Evolutionary conservation across 2,888 invertebrate species (phyloP), one percentile per base, ranked within the genome.

Genomic region (Lochmaea capreae): DNA sequence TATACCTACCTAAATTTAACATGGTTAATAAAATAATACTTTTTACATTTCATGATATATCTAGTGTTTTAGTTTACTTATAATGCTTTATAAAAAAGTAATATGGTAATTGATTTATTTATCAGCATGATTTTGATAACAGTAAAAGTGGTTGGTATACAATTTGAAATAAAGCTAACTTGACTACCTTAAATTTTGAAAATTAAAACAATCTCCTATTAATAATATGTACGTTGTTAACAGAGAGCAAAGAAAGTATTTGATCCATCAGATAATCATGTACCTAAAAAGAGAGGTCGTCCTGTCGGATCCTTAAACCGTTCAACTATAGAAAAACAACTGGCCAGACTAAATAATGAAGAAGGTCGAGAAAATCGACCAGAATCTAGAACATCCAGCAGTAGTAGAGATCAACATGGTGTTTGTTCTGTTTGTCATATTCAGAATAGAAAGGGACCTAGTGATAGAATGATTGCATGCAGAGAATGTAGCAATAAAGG

Each of bases 191-290:
- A 49, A n/a, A n/a, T n/a, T n/a, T n/a, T n/a, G n/a, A n/a, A 14
- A 14, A 14, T 5, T 49, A 5, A 49, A 12, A 6, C 16, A 54
- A 16, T 2, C 14, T 12, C 12, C 12, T 11, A 11, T n/a, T n/a
- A n/a, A 1, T 10, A 18, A 54, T 43, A 16, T 42, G 62, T 54
- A 16, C 39, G 52, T 33, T 42, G 42, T 65, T 26, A 33, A 33
- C 33, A 91, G 91, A 92, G 94, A 89, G 95, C 94, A 0, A 95
- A 94, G 84, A 93, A 93, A 84, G 95, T 95, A 0, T 95, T 95
- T 84, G 95, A 95, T 87, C 95, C 95, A 3, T 95, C 95, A 0
- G 95, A 95, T 82, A 93, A 93, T 79, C 93, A 94, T 86, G 87
- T 94, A 52, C 94, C 95, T 11, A 91, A 92, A 83, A 93, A 93